Percentiles rank a stretch among this genome's conserved stretches.
These are phyloP conservation scores for Centruroides vittatus DNA, from an alignment of 1,140 invertebrate species.

Conservation along the genomic window DNA sequence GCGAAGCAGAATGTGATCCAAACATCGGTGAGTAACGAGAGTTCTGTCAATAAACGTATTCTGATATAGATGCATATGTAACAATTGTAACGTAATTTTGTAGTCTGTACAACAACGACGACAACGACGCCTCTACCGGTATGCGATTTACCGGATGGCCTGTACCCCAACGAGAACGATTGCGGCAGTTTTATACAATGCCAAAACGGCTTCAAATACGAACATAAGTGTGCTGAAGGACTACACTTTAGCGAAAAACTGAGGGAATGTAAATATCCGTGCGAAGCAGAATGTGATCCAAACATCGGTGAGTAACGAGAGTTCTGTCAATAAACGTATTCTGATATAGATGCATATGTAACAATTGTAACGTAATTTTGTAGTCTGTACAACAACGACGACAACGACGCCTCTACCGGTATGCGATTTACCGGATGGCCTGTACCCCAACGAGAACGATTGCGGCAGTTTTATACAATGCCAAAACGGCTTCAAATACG, in stretches of 20 bases:
- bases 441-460: not conserved
- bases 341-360: no score
- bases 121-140: not conserved
- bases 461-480: not conserved
- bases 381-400: not conserved
- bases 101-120: not conserved
- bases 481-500: not conserved
- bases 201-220: not conserved
- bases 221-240: slow-evolving; percentile 30
- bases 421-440: not conserved
- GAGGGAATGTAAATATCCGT: slow-evolving; percentile 36
- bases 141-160: not conserved
- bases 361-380: no score
- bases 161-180: not conserved
- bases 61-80: no score
- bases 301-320: no score
- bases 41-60: no score
- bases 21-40: no score
- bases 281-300: not conserved
- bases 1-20: not conserved
- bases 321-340: no score
- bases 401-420: not conserved
- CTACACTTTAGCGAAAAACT: slow-evolving; percentile 37
- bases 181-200: not conserved
- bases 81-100: no score